Conservation (phyloP, 1,140 invertebrate genomes). For the Drosophila miranda region DNA sequence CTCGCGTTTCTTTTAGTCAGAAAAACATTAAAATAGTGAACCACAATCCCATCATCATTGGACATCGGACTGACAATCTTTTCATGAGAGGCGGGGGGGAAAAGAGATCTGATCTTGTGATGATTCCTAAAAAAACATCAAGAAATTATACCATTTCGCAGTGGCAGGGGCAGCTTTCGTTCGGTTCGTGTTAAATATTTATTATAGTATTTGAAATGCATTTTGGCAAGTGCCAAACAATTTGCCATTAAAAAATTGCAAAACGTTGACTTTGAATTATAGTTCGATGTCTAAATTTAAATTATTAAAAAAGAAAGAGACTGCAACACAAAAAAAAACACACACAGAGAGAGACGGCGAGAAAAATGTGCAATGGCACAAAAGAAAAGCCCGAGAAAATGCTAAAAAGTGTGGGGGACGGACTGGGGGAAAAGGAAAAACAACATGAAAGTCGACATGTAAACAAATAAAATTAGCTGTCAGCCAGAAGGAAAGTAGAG, state of each 20-base stretch:
- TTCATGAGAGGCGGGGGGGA: constrained; percentile 4
- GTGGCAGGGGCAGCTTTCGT: constrained; percentile 2
- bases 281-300: constrained; percentile 76
- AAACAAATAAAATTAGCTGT: constrained; percentile 80
- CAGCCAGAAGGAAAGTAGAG: constrained; percentile 36
- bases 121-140: constrained; percentile 29
- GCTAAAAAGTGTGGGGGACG: constrained; percentile 50
- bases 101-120: constrained; percentile 14
- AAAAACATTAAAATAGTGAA: constrained; percentile 43
- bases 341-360: neutral
- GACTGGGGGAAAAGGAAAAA: constrained; percentile 56
- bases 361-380: constrained; percentile 35
- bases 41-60: constrained; percentile 44
- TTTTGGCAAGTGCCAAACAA: constrained; percentile 58
- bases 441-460: constrained; percentile 78
- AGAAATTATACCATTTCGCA: constrained; percentile 13
- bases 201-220: constrained; percentile 44
- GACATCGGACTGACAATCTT: constrained; percentile 42
- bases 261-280: constrained; percentile 78
- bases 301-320: constrained; percentile 62
- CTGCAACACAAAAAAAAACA: constrained; percentile 16
- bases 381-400: constrained; percentile 44
- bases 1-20: constrained; percentile 55
- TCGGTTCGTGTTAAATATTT: constrained; percentile 19
- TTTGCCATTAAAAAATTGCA: constrained; percentile 78